Conservation (phyloP, 2,888 invertebrate genomes). For the Rhodophaea formosa region DNA sequence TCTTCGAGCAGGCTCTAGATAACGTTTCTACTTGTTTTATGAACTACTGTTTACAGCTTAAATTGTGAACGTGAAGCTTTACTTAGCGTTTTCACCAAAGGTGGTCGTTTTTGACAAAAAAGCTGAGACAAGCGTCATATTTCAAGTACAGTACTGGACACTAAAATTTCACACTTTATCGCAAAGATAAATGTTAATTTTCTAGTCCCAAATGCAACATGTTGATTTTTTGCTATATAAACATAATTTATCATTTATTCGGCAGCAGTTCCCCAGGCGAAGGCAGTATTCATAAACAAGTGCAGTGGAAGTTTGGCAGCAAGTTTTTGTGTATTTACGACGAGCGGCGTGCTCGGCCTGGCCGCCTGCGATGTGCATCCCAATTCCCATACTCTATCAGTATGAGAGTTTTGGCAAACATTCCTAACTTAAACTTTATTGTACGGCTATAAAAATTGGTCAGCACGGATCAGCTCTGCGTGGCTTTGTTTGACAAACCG, state of each 20-base stretch:
- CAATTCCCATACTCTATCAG: conserved; percentile 47
- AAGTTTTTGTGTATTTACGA: conserved; percentile 71
- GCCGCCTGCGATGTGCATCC: conserved; percentile 44
- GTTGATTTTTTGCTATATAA: conserved; percentile 15
- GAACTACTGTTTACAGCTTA: too few relatives aligned
- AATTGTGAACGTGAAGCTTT: too few relatives aligned
- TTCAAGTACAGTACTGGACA: too few relatives aligned
- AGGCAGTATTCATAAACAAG: conserved; percentile 67
- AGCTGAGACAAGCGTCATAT: too few relatives aligned
- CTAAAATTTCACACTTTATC: too few relatives aligned
- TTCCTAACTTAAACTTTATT: conserved; percentile 44
- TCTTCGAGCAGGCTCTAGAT: too few relatives aligned
- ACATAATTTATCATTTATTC: conserved; percentile 47
- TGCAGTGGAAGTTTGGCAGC: conserved; percentile 70
- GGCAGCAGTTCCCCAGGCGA: conserved; percentile 48
- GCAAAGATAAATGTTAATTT: too few relatives aligned
- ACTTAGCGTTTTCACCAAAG: too few relatives aligned
- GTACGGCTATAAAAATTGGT: conserved; percentile 30
- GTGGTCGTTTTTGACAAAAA: too few relatives aligned
- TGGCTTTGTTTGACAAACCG: conserved; percentile 11
- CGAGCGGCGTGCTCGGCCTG: conserved; percentile 41
- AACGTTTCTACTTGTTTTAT: too few relatives aligned
- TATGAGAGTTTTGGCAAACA: conserved; percentile 53
- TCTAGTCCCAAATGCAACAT: not conserved
- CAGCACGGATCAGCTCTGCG: conserved; percentile 15